These are phyloP conservation scores for Drosophila pruinosa DNA, from an alignment of 1,140 invertebrate species.

Conservation along the genomic window DNA sequence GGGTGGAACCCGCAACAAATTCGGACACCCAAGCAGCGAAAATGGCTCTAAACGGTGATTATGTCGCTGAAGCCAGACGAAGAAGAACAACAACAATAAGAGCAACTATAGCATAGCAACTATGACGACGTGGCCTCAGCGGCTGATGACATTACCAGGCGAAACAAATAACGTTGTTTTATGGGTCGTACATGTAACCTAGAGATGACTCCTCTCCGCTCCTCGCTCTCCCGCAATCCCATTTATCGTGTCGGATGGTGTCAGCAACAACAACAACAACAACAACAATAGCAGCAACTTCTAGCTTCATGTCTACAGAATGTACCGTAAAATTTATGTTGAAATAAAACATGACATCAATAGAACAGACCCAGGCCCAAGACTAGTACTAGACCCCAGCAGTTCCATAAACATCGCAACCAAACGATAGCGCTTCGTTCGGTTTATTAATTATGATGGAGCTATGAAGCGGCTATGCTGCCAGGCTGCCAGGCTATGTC, in stretches of 20 bases:
- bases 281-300: neutral
- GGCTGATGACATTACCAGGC: slow-evolving; percentile 53
- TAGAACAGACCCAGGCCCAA: slow-evolving; percentile 14
- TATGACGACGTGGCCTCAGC: slow-evolving; percentile 26
- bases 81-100: neutral
- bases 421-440: neutral
- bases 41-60: slow-evolving; percentile 67
- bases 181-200: slow-evolving; percentile 62
- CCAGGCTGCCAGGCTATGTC: slow-evolving; percentile 20
- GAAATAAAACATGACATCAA: slow-evolving; percentile 61
- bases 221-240: neutral
- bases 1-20: slow-evolving; percentile 48
- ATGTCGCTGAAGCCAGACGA: slow-evolving; percentile 33
- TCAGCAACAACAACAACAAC: slow-evolving; percentile 2
- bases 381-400: neutral
- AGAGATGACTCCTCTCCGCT: neutral
- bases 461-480: slow-evolving; percentile 8
- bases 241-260: slow-evolving; percentile 1
- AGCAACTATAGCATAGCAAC: neutral
- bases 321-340: slow-evolving; percentile 58
- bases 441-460: slow-evolving; percentile 76
- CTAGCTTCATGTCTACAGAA: slow-evolving; percentile 7
- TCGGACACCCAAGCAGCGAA: slow-evolving; percentile 71
- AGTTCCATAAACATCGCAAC: neutral
- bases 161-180: slow-evolving; percentile 67